Evolutionary conservation across 1,140 invertebrate genomes (phyloP).

Genomic region (Metopolophium dirhodum): DNA sequence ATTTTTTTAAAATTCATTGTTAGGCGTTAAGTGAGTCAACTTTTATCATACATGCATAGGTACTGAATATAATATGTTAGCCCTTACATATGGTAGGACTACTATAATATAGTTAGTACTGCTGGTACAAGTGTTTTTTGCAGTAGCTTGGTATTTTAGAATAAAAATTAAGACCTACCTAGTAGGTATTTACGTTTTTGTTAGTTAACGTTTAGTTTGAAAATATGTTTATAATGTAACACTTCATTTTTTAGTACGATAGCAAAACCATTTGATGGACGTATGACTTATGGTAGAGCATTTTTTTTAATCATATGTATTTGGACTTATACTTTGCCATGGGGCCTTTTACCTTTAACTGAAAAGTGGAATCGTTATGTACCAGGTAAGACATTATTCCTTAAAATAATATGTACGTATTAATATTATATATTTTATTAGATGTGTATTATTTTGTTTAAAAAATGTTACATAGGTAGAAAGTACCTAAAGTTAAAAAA

Average conservation of each 20-base stretch:
- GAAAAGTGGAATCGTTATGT: conserved; percentile 83
- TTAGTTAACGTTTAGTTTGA: neutral
- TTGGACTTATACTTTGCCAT: conserved; percentile 80
- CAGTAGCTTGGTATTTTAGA: neutral
- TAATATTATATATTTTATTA: neutral
- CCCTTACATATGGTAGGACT: neutral
- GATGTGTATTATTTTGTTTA: neutral
- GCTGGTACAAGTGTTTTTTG: neutral
- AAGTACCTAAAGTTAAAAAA: neutral
- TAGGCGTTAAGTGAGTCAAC: neutral
- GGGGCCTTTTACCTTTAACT: conserved; percentile 78
- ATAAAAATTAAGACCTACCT: too few relatives aligned
- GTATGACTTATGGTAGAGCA: conserved; percentile 77
- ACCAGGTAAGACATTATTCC: conserved; percentile 66
- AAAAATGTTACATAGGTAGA: neutral
- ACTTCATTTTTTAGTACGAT: conserved; percentile 71
- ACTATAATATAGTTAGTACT: neutral
- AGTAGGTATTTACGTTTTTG: neutral
- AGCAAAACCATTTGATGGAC: conserved; percentile 80
- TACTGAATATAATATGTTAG: neutral
- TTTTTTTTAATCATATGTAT: conserved; percentile 75
- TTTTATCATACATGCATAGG: neutral
- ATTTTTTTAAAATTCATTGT: neutral
- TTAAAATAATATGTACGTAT: neutral
- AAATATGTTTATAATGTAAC: neutral